Percentiles rank a stretch among this genome's conserved stretches.
Evolutionary conservation across 2,888 invertebrate genomes (phyloP).

Genomic region (Lordiphosa andalusiaca): DNA sequence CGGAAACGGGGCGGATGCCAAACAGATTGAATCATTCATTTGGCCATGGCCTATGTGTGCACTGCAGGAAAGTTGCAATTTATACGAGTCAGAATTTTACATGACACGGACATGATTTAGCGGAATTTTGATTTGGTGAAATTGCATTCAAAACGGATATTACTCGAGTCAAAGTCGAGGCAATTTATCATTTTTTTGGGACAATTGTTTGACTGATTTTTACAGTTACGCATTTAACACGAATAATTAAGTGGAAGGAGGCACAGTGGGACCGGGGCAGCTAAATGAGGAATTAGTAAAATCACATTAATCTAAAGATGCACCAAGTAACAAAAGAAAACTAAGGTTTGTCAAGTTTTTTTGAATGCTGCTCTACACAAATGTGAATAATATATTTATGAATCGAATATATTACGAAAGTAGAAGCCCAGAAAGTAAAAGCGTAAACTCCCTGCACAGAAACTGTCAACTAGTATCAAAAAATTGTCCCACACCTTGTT

Average conservation of each 20-base stretch:
- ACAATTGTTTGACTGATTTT: constrained; percentile 52
- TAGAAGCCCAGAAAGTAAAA: no score
- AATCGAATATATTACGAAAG: no score
- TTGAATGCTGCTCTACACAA: no score
- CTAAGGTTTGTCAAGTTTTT: no score
- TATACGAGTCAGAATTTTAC: constrained; percentile 31
- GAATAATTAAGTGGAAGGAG: constrained; percentile 32
- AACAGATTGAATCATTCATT: constrained; percentile 72
- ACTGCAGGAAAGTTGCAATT: constrained; percentile 34
- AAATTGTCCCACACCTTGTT: no score
- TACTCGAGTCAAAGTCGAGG: constrained; percentile 47
- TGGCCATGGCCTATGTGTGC: constrained; percentile 35
- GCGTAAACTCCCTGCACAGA: no score
- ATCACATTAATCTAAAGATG: no score
- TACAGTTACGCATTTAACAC: constrained; percentile 55
- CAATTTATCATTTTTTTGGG: constrained; percentile 54
- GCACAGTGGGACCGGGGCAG: constrained; percentile 38
- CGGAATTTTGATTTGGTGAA: constrained; percentile 53
- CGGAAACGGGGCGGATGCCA: constrained; percentile 78
- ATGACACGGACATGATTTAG: constrained; percentile 52
- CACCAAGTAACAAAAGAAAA: no score
- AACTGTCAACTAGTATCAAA: no score
- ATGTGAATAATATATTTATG: no score
- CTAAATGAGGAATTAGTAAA: neutral
- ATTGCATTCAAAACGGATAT: constrained; percentile 52